Conservation (phyloP, 2,797 vertebrate species). For the Pogoniulus pusillus region DNA sequence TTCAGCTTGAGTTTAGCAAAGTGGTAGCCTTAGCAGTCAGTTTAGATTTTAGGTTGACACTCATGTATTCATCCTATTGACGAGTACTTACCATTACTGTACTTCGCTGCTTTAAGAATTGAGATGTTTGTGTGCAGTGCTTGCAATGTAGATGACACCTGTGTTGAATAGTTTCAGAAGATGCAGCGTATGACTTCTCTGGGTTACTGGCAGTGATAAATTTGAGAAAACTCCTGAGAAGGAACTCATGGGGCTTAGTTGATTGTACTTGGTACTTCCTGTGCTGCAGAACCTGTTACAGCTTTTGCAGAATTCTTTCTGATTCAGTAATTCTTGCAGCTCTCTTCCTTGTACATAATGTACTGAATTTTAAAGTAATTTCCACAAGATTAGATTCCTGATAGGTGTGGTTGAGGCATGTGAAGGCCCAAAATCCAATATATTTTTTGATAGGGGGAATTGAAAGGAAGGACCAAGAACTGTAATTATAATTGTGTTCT, state of each 20-base stretch:
- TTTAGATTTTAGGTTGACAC: neutral
- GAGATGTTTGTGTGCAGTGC: neutral
- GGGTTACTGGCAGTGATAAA: neutral
- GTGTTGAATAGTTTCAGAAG: neutral
- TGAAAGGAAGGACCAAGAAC: neutral
- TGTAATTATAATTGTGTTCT: neutral
- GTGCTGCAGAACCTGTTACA: neutral
- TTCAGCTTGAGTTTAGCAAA: neutral
- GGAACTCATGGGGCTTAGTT: neutral
- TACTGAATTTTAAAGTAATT: neutral
- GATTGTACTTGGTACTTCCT: neutral
- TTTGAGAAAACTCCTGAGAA: neutral
- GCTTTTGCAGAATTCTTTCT: neutral
- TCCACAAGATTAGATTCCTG: neutral
- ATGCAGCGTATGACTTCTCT: accelerated
- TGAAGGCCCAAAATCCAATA: neutral
- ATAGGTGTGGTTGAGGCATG: neutral
- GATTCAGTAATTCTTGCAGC: neutral
- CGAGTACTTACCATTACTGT: neutral
- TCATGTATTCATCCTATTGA: neutral
- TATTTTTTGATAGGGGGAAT: neutral
- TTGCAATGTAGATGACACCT: neutral
- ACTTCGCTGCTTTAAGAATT: neutral
- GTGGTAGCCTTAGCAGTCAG: neutral
- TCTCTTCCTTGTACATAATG: neutral